A percentile compares a stretch with the other conserved stretches of the same genome.
phyloP scores from a whole-genome alignment of 1,140 invertebrate genomes.

The Grapholita molesta region DNA sequence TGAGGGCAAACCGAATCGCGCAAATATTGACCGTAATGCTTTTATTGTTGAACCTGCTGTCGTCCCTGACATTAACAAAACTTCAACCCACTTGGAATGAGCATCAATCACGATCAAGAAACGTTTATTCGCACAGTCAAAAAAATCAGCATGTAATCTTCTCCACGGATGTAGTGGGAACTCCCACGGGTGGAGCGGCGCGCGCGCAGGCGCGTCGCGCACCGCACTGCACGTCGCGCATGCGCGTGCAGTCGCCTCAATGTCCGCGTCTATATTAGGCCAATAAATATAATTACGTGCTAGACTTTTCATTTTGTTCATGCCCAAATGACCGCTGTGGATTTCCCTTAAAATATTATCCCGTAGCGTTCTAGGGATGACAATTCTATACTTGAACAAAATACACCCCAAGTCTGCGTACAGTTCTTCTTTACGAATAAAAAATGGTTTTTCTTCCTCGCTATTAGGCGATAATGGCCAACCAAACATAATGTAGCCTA shows the following conservation, averaged over 20 bases:
- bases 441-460: constrained; percentile 36
- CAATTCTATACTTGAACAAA: constrained; percentile 46
- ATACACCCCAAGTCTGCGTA: constrained; percentile 32
- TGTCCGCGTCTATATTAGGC: constrained; percentile 62
- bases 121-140: constrained; percentile 23
- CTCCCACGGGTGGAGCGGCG: constrained; percentile 39
- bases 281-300: constrained; percentile 70
- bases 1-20: constrained; percentile 44
- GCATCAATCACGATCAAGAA: constrained; percentile 37
- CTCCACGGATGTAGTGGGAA: constrained; percentile 41
- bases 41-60: constrained; percentile 22
- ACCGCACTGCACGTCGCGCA: constrained; percentile 35
- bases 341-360: constrained; percentile 52
- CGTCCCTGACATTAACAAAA: constrained; percentile 25
- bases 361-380: constrained; percentile 52
- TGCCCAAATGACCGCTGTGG: constrained; percentile 64
- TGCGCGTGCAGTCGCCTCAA: constrained; percentile 37
- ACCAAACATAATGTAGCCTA: constrained; percentile 31
- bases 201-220: constrained; percentile 33
- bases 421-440: constrained; percentile 28
- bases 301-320: constrained; percentile 70
- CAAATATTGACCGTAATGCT: constrained; percentile 30
- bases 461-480: neutral
- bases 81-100: constrained; percentile 40
- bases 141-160: constrained; percentile 42